A percentile compares a stretch with the other conserved stretches of the same genome.
These are phyloP conservation scores for Caenorhabditis sulstoni DNA, from an alignment of 2,888 invertebrate species.

Conservation along the genomic window DNA sequence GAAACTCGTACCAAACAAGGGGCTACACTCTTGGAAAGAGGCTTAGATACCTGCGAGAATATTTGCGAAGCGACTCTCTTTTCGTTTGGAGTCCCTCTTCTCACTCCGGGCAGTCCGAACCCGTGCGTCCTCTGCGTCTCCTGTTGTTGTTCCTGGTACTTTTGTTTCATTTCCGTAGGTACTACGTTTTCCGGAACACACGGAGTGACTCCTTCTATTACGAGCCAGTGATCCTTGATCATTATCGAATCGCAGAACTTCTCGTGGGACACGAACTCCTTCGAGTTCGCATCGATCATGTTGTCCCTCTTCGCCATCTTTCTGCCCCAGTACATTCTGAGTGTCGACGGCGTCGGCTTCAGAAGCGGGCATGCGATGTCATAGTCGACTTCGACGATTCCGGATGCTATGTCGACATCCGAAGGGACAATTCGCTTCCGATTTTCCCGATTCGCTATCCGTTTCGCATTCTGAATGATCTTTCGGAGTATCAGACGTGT, in stretches of 20 bases:
- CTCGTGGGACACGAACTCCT: slow-evolving; percentile 29
- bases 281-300: slow-evolving; percentile 27
- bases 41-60: slow-evolving; percentile 27
- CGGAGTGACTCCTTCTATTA: slow-evolving; percentile 55
- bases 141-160: slow-evolving; percentile 35
- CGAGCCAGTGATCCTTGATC: slow-evolving; percentile 55
- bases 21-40: neutral
- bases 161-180: slow-evolving; percentile 30
- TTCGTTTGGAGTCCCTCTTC: slow-evolving; percentile 21
- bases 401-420: slow-evolving; percentile 40
- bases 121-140: slow-evolving; percentile 37
- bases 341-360: slow-evolving; percentile 32
- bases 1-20: slow-evolving; percentile 16
- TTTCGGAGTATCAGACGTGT: slow-evolving; percentile 38
- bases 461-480: slow-evolving; percentile 38
- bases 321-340: slow-evolving; percentile 54
- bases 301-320: slow-evolving; percentile 24
- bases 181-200: slow-evolving; percentile 54
- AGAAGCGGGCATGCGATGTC: slow-evolving; percentile 31
- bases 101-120: slow-evolving; percentile 19
- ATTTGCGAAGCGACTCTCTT: slow-evolving; percentile 48
- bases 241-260: slow-evolving; percentile 44
- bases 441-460: slow-evolving; percentile 24
- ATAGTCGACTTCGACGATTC: slow-evolving; percentile 20
- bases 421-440: slow-evolving; percentile 40